Conservation (phyloP, 2,113 vertebrate genomes). For the Rhinopomastus cyanomelas region DNA sequence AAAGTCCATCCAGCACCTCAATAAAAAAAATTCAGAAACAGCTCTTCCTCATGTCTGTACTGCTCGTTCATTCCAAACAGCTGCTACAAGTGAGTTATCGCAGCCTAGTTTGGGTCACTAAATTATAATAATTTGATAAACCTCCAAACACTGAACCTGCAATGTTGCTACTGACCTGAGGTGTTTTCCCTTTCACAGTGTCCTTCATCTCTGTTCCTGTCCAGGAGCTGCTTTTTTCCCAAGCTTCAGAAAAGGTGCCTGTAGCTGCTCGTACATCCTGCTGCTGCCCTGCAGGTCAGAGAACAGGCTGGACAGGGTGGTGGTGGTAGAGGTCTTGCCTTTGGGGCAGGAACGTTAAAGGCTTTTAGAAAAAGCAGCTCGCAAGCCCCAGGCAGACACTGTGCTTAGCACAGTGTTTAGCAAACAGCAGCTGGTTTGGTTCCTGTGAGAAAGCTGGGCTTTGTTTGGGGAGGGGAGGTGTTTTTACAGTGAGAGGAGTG, state of each 20-base stretch:
- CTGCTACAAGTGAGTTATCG: too few relatives aligned
- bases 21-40: background rate
- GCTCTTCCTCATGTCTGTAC: background rate
- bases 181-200: background rate
- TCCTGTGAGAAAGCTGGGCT: too few relatives aligned
- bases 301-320: fast-evolving
- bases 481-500: too few relatives aligned
- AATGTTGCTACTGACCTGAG: background rate
- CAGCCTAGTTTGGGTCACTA: too few relatives aligned
- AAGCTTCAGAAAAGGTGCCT: background rate
- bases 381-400: too few relatives aligned
- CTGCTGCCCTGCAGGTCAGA: background rate
- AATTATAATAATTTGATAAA: background rate
- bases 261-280: background rate
- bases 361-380: background rate
- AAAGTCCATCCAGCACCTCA: background rate
- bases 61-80: background rate
- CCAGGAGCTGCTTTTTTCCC: background rate
- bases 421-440: background rate
- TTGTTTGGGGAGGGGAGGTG: too few relatives aligned
- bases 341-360: background rate
- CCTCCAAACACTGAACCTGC: too few relatives aligned
- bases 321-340: background rate
- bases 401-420: too few relatives aligned
- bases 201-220: fast-evolving